Conservation (phyloP, 2,888 invertebrate species). For the Tigriopus californicus region DNA sequence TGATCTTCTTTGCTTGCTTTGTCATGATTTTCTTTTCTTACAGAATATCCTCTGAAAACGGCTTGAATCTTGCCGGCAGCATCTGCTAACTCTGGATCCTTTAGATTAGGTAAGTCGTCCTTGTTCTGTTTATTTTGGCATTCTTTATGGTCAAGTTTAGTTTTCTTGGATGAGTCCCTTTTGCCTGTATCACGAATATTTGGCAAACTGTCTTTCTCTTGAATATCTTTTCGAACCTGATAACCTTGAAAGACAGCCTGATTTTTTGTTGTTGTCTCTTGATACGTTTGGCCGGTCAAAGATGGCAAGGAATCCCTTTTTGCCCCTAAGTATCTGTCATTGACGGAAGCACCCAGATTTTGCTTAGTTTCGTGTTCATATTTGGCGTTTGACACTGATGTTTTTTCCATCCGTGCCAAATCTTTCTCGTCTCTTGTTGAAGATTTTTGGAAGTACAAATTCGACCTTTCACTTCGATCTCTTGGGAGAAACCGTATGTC, state of each 20-base stretch:
- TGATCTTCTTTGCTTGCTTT: background rate
- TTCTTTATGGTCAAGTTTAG: too few species aligned
- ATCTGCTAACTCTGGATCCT: slow-evolving; percentile 1
- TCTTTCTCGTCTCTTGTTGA: too few species aligned
- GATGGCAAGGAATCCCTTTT: background rate
- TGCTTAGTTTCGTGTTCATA: too few species aligned
- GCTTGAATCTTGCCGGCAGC: slow-evolving; percentile 10
- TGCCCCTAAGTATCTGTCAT: background rate
- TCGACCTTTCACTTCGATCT: too few species aligned
- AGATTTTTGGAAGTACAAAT: too few species aligned
- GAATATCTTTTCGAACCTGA: slow-evolving; percentile 2
- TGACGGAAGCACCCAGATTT: background rate
- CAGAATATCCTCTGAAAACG: slow-evolving; percentile 7
- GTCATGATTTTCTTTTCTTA: background rate
- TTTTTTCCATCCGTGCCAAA: too few species aligned
- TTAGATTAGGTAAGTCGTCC: slow-evolving; percentile 6
- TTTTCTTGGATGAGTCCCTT: too few species aligned
- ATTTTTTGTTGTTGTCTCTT: slow-evolving; percentile 3
- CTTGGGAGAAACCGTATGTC: too few species aligned
- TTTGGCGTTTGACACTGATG: too few species aligned
- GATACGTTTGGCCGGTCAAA: background rate
- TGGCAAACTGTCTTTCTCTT: background rate
- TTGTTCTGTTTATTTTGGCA: too few species aligned
- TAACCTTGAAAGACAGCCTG: slow-evolving; percentile 9
- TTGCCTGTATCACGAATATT: too few species aligned